phyloP scores from a whole-genome alignment of 1,140 invertebrate species.

The Theocolax elegans region DNA sequence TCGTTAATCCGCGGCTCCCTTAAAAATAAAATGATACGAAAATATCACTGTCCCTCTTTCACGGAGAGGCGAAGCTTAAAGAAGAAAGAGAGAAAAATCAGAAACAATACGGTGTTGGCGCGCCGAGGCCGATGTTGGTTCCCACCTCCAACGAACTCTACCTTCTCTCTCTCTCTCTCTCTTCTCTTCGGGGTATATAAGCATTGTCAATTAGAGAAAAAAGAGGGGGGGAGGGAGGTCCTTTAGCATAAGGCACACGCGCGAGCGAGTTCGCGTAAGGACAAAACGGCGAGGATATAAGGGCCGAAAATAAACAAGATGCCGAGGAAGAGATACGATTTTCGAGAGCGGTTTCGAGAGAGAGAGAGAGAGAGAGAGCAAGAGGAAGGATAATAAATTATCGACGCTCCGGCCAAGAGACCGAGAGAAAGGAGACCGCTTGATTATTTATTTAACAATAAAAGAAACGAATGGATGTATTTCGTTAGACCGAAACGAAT shows the following conservation, averaged over 20 bases:
- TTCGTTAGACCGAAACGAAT: constrained; percentile 10
- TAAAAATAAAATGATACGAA: too few species aligned
- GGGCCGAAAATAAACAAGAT: constrained; percentile 47
- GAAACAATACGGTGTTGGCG: constrained; percentile 62
- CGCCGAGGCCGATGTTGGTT: constrained; percentile 52
- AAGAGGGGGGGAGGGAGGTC: too few species aligned
- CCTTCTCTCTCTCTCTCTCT: not conserved
- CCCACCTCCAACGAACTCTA: constrained; percentile 50
- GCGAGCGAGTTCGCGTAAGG: constrained; percentile 22
- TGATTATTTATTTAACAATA: constrained; percentile 64
- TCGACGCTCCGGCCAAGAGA: constrained; percentile 1
- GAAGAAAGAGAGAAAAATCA: constrained; percentile 49
- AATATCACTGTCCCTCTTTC: too few species aligned
- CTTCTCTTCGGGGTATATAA: too few species aligned
- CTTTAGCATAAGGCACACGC: constrained; percentile 54
- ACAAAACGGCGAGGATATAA: constrained; percentile 41
- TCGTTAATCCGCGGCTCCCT: constrained; percentile 52
- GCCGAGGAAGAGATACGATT: constrained; percentile 43
- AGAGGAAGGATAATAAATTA: constrained; percentile 35
- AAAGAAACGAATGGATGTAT: constrained; percentile 47
- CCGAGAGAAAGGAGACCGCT: constrained; percentile 41
- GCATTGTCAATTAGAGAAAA: constrained; percentile 44
- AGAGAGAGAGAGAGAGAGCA: not conserved
- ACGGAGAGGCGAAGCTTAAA: too few species aligned
- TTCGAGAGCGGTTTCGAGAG: constrained; percentile 36